Conservation (phyloP, 2,113 vertebrate species). For the Melierax canorus region DNA sequence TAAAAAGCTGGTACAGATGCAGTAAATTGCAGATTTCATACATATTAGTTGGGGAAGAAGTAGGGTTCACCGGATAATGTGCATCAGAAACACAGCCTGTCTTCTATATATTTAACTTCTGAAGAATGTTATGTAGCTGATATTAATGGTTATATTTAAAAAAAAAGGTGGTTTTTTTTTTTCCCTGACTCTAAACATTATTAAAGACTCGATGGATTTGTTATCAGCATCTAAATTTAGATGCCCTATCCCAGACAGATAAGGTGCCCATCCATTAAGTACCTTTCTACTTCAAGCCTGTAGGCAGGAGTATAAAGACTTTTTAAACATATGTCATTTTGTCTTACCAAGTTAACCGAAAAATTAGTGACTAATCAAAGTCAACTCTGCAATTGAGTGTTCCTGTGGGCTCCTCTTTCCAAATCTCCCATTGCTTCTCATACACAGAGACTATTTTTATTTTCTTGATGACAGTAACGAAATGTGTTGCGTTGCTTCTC, state of each 20-base stretch:
- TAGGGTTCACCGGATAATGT: neutral
- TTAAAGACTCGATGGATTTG: neutral
- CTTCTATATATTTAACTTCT: neutral
- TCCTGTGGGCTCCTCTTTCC: conserved; percentile 8
- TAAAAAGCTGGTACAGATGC: neutral
- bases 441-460: conserved; percentile 2
- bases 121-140: neutral
- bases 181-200: neutral
- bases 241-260: neutral
- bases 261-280: neutral
- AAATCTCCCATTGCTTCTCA: neutral
- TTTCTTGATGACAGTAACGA: neutral
- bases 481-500: neutral
- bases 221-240: neutral
- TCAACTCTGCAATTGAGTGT: neutral
- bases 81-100: neutral
- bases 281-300: neutral
- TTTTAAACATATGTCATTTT: neutral
- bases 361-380: conserved; percentile 42
- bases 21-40: neutral
- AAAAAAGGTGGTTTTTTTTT: neutral
- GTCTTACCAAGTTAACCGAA: neutral
- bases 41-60: neutral
- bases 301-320: neutral
- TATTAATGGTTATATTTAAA: neutral